Conservation (phyloP, 2,888 invertebrate species). For the Heteromyza rotundicornis region DNA sequence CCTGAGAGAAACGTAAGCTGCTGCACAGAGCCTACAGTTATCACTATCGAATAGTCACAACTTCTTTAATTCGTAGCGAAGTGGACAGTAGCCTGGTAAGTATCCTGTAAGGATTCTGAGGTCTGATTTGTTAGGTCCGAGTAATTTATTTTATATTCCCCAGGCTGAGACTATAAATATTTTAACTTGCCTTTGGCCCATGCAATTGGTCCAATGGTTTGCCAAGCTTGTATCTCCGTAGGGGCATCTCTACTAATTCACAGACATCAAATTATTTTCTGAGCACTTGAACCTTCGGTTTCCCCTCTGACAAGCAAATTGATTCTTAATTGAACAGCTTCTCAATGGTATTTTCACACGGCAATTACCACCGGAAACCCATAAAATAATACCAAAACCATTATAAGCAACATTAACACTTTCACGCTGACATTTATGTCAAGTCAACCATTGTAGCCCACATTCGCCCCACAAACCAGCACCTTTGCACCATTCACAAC, state of each 20-base stretch:
- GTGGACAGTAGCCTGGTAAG: not conserved
- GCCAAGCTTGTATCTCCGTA: not conserved
- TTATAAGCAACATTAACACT: conserved; percentile 43
- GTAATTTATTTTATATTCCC: not conserved
- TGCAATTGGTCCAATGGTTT: conserved; percentile 27
- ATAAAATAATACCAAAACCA: conserved; percentile 5
- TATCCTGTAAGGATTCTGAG: not conserved
- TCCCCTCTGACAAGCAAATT: too few species aligned
- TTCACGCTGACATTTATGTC: conserved; percentile 22
- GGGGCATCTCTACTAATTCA: too few species aligned
- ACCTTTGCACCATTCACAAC: too few species aligned
- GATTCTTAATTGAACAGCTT: too few species aligned
- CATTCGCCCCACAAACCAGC: too few species aligned
- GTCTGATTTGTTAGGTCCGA: not conserved
- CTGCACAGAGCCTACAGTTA: too few species aligned
- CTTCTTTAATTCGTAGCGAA: not conserved
- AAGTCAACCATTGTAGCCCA: too few species aligned
- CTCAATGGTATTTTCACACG: not conserved
- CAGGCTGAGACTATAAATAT: not conserved
- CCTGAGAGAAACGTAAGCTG: too few species aligned
- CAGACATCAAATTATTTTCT: too few species aligned
- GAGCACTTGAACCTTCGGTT: too few species aligned
- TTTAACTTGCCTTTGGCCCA: not conserved
- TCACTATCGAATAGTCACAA: not conserved
- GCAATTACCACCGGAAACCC: not conserved